Evolutionary conservation across 2,797 vertebrate species (phyloP).

Genomic region (Clarias platycephalus): DNA sequence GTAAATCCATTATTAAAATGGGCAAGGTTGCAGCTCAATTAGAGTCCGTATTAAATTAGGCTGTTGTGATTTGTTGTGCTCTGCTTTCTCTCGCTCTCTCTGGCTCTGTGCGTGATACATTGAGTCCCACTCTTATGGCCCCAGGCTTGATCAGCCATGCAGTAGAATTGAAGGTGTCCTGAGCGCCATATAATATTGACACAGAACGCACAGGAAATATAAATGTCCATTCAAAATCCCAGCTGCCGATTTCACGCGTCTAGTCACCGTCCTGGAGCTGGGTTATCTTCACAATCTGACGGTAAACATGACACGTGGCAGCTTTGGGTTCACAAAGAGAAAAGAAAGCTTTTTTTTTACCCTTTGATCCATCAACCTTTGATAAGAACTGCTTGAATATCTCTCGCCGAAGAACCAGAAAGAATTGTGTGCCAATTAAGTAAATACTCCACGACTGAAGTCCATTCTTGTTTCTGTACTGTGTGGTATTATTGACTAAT

Average conservation of each 20-base stretch:
- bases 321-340: neutral
- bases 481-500: neutral
- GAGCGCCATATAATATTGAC: conserved; percentile 9
- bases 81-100: conserved; percentile 1
- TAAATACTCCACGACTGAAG: conserved; percentile 17
- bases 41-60: conserved; percentile 34
- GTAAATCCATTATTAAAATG: conserved; percentile 1
- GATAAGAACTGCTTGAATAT: neutral
- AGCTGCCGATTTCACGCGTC: conserved; percentile 1
- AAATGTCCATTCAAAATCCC: conserved; percentile 28
- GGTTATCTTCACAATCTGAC: neutral
- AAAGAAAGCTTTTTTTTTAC: neutral
- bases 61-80: conserved; percentile 4
- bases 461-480: neutral
- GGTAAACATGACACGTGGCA: neutral
- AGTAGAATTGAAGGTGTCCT: conserved; percentile 25
- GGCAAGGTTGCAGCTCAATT: conserved; percentile 37
- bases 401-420: neutral
- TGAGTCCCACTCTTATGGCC: conserved; percentile 17
- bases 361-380: neutral
- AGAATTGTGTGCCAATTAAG: neutral
- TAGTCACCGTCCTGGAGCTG: neutral
- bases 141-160: conserved; percentile 39
- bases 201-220: conserved; percentile 36
- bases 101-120: neutral